These are phyloP conservation scores for Mormyrops attenuatus DNA, from an alignment of 2,797 vertebrate species.

Conservation along the genomic window DNA sequence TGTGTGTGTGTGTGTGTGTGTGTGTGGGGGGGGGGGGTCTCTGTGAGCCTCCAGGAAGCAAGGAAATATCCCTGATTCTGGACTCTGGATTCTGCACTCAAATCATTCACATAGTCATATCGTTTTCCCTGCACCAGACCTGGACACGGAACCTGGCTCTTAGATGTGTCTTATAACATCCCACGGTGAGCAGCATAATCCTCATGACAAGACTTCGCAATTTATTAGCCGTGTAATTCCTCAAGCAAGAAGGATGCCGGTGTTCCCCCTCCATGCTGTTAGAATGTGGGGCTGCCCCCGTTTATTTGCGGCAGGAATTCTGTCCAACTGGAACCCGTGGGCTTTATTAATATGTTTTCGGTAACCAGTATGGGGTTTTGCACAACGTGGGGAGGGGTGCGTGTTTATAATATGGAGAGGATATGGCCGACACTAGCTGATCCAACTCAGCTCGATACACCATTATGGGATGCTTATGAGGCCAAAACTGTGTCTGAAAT, in stretches of 20 bases:
- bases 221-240: background rate
- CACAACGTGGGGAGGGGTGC: background rate
- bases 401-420: background rate
- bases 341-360: background rate
- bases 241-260: background rate
- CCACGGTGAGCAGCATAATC: background rate
- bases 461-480: slow-evolving; percentile 23
- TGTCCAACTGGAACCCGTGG: background rate
- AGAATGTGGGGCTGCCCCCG: background rate
- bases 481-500: slow-evolving; percentile 13
- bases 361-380: background rate
- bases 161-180: background rate
- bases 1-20: background rate
- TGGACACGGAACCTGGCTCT: background rate
- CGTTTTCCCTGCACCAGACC: background rate
- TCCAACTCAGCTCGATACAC: background rate
- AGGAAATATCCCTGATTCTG: background rate
- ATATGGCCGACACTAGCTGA: background rate
- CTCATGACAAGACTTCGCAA: background rate
- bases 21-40: background rate
- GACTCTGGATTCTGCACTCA: too few species aligned
- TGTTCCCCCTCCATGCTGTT: too few species aligned
- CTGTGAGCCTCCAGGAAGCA: background rate
- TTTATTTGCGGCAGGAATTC: background rate
- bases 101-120: background rate